A percentile compares a stretch with the other conserved stretches of the same genome.
phyloP scores from a whole-genome alignment of 2,113 vertebrate genomes.

The Muntiacus muntjak region DNA sequence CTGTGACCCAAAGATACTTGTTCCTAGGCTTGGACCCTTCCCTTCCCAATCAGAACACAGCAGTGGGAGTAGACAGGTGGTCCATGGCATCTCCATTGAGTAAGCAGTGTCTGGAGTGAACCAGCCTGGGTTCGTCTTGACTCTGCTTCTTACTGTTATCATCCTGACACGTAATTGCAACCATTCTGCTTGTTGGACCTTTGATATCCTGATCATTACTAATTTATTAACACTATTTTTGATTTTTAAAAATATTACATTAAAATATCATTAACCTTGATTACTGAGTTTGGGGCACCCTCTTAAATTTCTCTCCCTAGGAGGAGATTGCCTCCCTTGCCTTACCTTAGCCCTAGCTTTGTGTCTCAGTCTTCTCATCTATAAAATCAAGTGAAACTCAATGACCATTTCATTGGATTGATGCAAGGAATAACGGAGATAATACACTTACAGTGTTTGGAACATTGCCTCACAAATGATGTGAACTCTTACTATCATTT shows the following conservation, averaged over 20 bases:
- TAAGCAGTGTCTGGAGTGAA: neutral
- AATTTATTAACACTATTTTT: conserved; percentile 8
- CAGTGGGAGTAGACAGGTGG: neutral
- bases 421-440: neutral
- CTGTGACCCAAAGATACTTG: neutral
- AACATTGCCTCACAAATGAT: neutral
- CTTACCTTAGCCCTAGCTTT: neutral
- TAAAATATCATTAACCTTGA: neutral
- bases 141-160: neutral
- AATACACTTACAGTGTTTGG: neutral
- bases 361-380: neutral
- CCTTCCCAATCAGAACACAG: neutral
- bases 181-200: neutral
- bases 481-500: neutral
- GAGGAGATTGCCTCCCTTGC: neutral
- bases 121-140: neutral
- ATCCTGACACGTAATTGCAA: neutral
- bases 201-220: neutral
- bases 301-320: neutral
- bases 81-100: rapidly evolving
- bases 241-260: neutral
- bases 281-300: neutral
- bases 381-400: neutral
- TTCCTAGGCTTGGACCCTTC: neutral
- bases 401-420: neutral